Conservation (phyloP, 2,113 vertebrate species). For the Lepisosteus osseus region DNA sequence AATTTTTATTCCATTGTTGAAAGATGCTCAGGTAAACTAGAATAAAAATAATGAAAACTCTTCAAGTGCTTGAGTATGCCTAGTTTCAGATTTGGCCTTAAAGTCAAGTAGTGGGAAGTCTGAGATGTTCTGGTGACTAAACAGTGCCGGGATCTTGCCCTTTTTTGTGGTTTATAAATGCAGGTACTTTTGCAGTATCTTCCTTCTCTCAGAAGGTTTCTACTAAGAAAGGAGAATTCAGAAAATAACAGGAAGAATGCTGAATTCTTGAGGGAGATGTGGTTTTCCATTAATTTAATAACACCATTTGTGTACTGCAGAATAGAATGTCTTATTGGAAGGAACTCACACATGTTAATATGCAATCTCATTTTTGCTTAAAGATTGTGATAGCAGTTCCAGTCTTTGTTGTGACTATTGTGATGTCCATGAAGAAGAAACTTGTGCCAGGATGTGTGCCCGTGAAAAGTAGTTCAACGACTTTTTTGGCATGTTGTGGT, state of each 20-base stretch:
- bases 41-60: conserved; percentile 26
- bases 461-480: conserved; percentile 6
- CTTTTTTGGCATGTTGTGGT: too few species aligned
- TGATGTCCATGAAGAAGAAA: too few species aligned
- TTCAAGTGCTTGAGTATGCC: not conserved
- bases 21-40: conserved; percentile 45
- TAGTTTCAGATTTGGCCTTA: not conserved
- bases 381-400: too few species aligned
- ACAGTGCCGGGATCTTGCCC: not conserved
- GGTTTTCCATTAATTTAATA: too few species aligned
- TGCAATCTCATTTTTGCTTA: too few species aligned
- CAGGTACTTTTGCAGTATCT: not conserved
- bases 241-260: too few species aligned
- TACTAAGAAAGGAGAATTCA: not conserved
- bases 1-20: conserved; percentile 50
- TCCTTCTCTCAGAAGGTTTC: not conserved
- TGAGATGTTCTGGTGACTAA: not conserved
- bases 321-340: too few species aligned
- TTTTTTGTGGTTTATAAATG: not conserved
- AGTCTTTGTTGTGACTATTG: too few species aligned
- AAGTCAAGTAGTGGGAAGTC: not conserved
- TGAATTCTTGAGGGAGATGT: too few species aligned
- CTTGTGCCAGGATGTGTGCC: conserved; percentile 9
- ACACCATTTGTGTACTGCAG: too few species aligned
- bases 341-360: too few species aligned